Conservation (phyloP, 2,797 vertebrate species). For the Scolopax bukidnonensis region DNA sequence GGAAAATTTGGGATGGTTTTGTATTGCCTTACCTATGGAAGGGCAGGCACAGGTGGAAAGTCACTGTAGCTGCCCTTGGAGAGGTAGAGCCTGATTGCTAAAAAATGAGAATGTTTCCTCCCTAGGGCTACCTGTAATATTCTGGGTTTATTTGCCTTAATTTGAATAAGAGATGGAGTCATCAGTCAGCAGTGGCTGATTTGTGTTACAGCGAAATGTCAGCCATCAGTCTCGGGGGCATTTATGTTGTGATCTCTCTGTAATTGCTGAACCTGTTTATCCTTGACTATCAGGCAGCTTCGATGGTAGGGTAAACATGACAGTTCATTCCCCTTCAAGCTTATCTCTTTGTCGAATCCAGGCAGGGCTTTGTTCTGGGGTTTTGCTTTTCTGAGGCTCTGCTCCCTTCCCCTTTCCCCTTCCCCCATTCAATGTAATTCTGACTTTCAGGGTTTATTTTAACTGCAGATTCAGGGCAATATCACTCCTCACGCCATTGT, state of each 20-base stretch:
- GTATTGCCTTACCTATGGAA: background rate
- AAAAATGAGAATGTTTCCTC: background rate
- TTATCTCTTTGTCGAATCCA: background rate
- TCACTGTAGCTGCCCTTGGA: background rate
- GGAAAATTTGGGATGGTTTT: background rate
- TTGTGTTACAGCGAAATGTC: constrained; percentile 11
- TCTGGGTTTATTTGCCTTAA: background rate
- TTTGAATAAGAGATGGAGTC: constrained; percentile 11
- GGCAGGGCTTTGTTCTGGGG: background rate
- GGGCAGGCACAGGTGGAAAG: background rate
- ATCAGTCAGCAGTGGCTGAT: background rate
- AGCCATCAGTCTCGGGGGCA: background rate
- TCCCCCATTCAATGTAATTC: background rate
- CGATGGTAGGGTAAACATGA: constrained; percentile 11
- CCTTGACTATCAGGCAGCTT: constrained; percentile 11
- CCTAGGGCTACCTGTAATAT: background rate
- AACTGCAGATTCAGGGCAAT: constrained; percentile 95
- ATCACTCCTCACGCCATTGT: constrained; percentile 98
- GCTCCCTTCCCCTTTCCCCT: background rate
- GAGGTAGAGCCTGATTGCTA: background rate
- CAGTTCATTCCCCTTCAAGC: constrained; percentile 1
- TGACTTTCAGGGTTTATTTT: constrained; percentile 51
- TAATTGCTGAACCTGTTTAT: constrained; percentile 45
- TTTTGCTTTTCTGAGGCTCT: background rate
- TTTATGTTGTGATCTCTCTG: background rate